phyloP scores from a whole-genome alignment of 2,113 vertebrate species.

The Scolopax mira region DNA sequence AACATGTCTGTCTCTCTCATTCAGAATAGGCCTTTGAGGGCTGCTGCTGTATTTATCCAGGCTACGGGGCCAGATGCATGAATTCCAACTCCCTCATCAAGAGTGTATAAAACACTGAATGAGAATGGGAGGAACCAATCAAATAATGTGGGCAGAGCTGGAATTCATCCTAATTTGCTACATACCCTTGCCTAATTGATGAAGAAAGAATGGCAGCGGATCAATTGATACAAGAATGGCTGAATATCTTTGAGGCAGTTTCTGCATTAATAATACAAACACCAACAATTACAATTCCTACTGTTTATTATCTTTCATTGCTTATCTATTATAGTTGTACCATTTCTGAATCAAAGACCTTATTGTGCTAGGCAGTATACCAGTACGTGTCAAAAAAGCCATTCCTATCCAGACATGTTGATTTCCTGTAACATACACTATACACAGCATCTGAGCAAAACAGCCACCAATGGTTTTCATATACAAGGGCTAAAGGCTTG shows the following conservation, averaged over 20 bases:
- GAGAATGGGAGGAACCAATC: conserved; percentile 23
- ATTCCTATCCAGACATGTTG: not conserved
- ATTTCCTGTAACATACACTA: not conserved
- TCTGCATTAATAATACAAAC: conserved; percentile 50
- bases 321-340: conserved; percentile 44
- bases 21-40: conserved; percentile 43
- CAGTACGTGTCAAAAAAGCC: not conserved
- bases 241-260: conserved; percentile 49
- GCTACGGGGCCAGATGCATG: conserved; percentile 45
- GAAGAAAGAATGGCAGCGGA: conserved; percentile 26
- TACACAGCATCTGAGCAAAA: not conserved
- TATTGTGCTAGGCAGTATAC: not conserved
- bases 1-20: not conserved
- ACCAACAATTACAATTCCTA: conserved; percentile 31
- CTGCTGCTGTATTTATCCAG: conserved; percentile 49
- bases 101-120: conserved; percentile 57
- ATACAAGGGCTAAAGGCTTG: not conserved
- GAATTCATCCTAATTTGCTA: conserved; percentile 29
- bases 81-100: conserved; percentile 60
- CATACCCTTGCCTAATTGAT: conserved; percentile 10
- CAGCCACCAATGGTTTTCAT: not conserved
- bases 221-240: conserved; percentile 45
- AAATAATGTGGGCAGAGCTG: not conserved
- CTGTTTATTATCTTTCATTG: conserved; percentile 29
- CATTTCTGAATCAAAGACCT: conserved; percentile 20